Conservation (phyloP, 2,888 invertebrate species). For the Aleiodes alternator region DNA sequence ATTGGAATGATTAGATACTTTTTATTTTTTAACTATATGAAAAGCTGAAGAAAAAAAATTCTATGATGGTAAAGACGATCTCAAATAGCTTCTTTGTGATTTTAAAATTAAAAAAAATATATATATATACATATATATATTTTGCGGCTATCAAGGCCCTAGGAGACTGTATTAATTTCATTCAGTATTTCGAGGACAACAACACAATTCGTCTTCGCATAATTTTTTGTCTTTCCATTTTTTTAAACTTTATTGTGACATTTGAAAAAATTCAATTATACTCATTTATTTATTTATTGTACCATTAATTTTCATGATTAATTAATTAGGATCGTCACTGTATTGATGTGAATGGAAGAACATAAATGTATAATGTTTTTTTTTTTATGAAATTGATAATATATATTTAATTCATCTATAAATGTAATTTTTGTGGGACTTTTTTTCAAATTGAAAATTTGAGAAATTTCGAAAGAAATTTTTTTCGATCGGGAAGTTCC, state of each 20-base stretch:
- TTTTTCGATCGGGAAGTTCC: too few species aligned
- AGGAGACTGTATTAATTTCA: slow-evolving; percentile 23
- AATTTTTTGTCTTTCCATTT: slow-evolving; percentile 17
- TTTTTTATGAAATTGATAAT: background rate
- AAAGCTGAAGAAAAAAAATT: background rate
- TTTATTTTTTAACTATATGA: background rate
- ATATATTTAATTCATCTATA: slow-evolving; percentile 9
- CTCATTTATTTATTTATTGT: background rate
- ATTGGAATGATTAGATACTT: background rate
- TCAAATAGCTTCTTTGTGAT: slow-evolving; percentile 33
- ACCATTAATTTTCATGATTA: background rate
- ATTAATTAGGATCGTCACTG: too few species aligned
- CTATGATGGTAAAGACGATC: background rate
- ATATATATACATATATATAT: background rate
- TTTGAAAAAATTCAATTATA: background rate
- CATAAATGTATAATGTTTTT: background rate
- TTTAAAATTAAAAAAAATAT: slow-evolving; percentile 20
- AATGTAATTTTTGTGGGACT: background rate
- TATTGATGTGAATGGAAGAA: background rate
- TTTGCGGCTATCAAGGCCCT: background rate
- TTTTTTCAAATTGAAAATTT: background rate
- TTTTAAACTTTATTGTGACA: slow-evolving; percentile 3
- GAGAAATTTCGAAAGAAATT: too few species aligned
- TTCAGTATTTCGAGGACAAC: slow-evolving; percentile 24
- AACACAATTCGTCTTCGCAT: background rate